Evolutionary conservation across 2,888 invertebrate species (phyloP).

Genomic region (Cosmia pyralina): DNA sequence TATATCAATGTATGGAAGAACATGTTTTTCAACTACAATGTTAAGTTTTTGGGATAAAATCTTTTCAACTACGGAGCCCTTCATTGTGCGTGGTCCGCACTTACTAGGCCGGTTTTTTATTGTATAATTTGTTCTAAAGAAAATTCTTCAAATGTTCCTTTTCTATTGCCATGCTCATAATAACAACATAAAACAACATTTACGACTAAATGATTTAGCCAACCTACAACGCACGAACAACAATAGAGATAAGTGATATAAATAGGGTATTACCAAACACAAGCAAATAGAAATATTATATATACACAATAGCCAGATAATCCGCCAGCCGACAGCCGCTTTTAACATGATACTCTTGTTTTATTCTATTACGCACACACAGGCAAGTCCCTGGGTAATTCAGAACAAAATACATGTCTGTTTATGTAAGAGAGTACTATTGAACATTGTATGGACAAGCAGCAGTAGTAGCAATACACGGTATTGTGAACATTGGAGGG

Average conservation of each 20-base stretch:
- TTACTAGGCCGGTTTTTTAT: too few species aligned
- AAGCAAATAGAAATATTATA: conserved; percentile 51
- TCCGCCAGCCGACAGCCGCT: conserved; percentile 41
- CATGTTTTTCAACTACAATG: too few species aligned
- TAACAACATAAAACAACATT: conserved; percentile 16
- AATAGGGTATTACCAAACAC: conserved; percentile 53
- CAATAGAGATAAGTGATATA: conserved; percentile 53
- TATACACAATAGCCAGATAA: conserved; percentile 51
- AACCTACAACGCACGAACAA: conserved; percentile 17
- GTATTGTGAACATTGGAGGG: conserved; percentile 65
- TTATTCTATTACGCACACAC: conserved; percentile 41
- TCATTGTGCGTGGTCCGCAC: too few species aligned
- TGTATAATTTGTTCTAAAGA: background rate
- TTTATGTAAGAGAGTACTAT: conserved; percentile 8
- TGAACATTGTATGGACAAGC: conserved; percentile 45
- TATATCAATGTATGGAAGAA: too few species aligned
- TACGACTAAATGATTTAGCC: conserved; percentile 33
- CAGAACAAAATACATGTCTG: conserved; percentile 27
- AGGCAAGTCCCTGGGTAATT: conserved; percentile 18
- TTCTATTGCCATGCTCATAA: background rate
- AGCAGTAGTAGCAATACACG: conserved; percentile 68
- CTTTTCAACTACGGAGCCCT: too few species aligned
- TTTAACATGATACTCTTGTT: conserved; percentile 44
- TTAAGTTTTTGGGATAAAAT: too few species aligned
- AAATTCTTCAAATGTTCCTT: background rate